Evolutionary conservation across 2,113 vertebrate species (phyloP), one percentile per base, ranked within the genome.

Genomic region (Catagonus wagneri): DNA sequence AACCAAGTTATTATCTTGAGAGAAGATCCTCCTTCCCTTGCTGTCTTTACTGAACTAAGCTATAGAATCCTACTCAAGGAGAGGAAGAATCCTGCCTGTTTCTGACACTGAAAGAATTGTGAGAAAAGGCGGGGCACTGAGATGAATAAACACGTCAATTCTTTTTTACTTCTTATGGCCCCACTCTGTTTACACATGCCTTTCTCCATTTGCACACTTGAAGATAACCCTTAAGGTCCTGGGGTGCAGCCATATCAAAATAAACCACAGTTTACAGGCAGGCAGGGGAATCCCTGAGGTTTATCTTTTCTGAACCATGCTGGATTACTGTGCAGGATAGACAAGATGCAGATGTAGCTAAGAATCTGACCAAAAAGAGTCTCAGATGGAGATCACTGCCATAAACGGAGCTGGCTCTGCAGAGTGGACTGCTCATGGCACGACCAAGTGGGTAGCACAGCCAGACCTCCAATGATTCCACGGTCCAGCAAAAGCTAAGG

Each of bases 1-100:
- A 92, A 94, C 95, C 34, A 94, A 88, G 29, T 92, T 87, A 32
- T 61, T 44, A 52, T 27, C 74, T 83, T 65, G 44, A 75, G 39
- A 61, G 63, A 89, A 78, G 50, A 87, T 4, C 36, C 22, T 85
- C 72, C 34, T 92, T 78, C 75, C 39, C 72, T 74, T n/a, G 6
- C 74, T 36, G 44, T 65, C 44, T 90, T 63, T 84, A n/a, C 23
- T 95, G 9, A 93, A n/a, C 74, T 79, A n/a, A 87, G 74, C 39
- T 85, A 63, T 1, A 83, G 34, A 90, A 11, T 89, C 32, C 50
- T 60, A 54, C 8, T n/a, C n/a, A n/a, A 79, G 4, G 15, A 83
- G n/a, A 88, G 39, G 54, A 69, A 22, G 11, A 83, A 69, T 83
- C 29, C 72, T 87, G 15, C 44, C 54, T 50, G 29, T 36, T 74